Conservation (phyloP, 1,140 invertebrate species). For the Fopius arisanus region DNA sequence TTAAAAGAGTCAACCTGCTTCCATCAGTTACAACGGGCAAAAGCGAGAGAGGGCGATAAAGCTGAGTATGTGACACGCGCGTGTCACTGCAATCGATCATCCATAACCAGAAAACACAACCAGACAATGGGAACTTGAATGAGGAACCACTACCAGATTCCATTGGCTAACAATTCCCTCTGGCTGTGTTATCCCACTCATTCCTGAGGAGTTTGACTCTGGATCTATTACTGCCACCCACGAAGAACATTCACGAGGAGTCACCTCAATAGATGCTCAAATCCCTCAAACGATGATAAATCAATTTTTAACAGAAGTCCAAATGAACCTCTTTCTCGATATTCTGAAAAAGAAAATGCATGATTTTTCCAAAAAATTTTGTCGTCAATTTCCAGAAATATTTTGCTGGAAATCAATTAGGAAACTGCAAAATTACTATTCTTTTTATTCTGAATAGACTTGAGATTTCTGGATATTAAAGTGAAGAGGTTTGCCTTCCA, state of each 20-base stretch:
- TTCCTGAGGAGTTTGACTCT: neutral
- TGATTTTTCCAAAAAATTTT: no score
- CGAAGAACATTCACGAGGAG: conserved; percentile 40
- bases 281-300: conserved; percentile 5
- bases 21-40: neutral
- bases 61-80: conserved; percentile 31
- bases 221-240: conserved; percentile 56
- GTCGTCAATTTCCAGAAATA: no score
- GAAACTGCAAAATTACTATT: no score
- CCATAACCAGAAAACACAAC: conserved; percentile 7
- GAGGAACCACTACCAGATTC: conserved; percentile 23
- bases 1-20: neutral
- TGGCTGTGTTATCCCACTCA: neutral
- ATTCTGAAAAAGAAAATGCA: no score
- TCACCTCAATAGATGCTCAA: neutral
- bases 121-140: conserved; percentile 10
- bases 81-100: conserved; percentile 38
- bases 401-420: no score
- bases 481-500: neutral
- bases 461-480: no score
- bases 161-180: neutral
- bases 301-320: no score
- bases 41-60: conserved; percentile 21
- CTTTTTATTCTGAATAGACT: conserved; percentile 32
- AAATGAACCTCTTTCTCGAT: no score